Base-by-base conservation (phyloP, 2,888 invertebrate species). In the Drosophila acutilabella region DNA sequence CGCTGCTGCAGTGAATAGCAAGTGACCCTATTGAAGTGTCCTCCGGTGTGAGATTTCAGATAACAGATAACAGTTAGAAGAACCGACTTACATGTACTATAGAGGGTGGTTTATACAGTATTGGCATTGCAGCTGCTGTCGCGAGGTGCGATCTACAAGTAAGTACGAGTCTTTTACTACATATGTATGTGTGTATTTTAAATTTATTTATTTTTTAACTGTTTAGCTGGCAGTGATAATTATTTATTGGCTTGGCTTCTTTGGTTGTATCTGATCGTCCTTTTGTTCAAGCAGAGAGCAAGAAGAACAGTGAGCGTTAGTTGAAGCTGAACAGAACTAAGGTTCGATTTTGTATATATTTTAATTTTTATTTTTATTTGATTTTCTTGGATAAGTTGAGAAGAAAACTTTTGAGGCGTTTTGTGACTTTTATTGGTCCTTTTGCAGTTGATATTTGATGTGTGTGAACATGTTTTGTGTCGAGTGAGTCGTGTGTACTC, bases 181-280 rank as follows among this genome's bases (percentile, higher is more conserved):
- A 40, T 30, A 30, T 40, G 14, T 36, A 16, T 36, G 26, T 6
- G 23, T 45, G 42, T 30, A 8, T 23, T 36, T 4, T 36, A 8
- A 13, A 20, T 36, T 36, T 50, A 10, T 20, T 18, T 36, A n/a
- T 61, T 40, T 11, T 42, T 74, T 57, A 64, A 64, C 64, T 69
- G 54, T 48, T 64, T 51, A 61, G 71, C 67, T 83, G 83, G 83
- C 83, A 83, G 83, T 83, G 83, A 78, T 41, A 68, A 50, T 87
- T 86, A 54, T 68, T 71, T 61, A 62, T 81, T 81, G 79, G 81
- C 81, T 81, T 76, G 81, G 81, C 73, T 78, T 82, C 51, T 52
- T 78, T 78, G 71, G 75, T 67, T 74, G 64, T 76, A 69, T 70
- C 57, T 64, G 58, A 45, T 64, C 48, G 61, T 71, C 53, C 50